Base-by-base conservation (phyloP, 2,113 vertebrate genomes). In the Crypturellus undulatus region DNA sequence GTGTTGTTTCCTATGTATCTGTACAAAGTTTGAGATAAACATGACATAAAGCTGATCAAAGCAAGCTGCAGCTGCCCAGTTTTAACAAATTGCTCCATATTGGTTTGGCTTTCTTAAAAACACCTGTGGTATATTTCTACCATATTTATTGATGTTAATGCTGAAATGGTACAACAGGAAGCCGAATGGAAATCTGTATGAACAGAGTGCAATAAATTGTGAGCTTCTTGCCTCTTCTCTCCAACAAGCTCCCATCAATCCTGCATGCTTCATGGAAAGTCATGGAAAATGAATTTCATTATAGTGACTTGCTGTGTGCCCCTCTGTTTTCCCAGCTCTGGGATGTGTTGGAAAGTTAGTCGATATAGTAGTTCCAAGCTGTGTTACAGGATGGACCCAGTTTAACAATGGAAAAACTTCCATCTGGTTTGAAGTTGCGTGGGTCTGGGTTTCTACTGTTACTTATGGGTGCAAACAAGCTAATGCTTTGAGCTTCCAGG, bases 241-340 rank as follows among this genome's bases (percentile, higher is more conserved):
- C 62, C 36, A 64, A 10, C 36, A 64, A 32, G 28, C 62, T 26
- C 17, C 45, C 22, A 12, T 45, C n/a, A 26, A 22, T 34, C 20
- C n/a, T 24, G 8, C 34, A 34, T 19, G 17, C 25, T 76, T 38
- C 0, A 1, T 5, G 17, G 54, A 26, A 34, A 52, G 28, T 1
- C 3, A 2, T 17, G 36, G 54, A 52, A 83, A 17, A 0, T 43
- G 36, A 34, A 43, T 65, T 64, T 77, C 59, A 5, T 12, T 49
- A 30, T 24, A 26, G 34, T 17, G 34, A 17, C 43, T 36, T 2
- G 7, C 42, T 26, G 8, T 0, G 0, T 3, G 36, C 26, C 16
- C 34, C 28, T 38, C 0, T 0, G 21, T 32, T 58, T 58, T 52
- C 14, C 38, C 56, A 1, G 1, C 0, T 2, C n/a, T 2, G 3